phyloP scores from a whole-genome alignment of 2,888 invertebrate species.

The Clistopyga incitator region DNA sequence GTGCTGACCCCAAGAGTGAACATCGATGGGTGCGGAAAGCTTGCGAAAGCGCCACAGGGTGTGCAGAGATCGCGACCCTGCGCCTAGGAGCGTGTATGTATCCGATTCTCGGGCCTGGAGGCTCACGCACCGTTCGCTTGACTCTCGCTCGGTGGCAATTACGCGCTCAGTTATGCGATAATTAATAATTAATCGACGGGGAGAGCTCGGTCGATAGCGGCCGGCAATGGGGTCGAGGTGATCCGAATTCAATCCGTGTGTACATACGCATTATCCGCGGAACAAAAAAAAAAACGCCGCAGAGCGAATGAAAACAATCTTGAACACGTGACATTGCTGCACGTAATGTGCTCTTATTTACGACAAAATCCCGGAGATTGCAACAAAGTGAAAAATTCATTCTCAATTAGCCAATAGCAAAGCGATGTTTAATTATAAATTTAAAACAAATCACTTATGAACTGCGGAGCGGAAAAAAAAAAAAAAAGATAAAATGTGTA shows the following conservation, averaged over 20 bases:
- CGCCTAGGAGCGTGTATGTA: slow-evolving; percentile 9
- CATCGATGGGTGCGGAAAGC: neutral
- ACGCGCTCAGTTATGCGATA: slow-evolving; percentile 57
- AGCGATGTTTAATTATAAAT: neutral
- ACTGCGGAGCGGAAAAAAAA: neutral
- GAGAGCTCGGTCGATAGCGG: slow-evolving; percentile 34
- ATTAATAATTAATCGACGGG: slow-evolving; percentile 56
- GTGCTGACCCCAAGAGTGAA: neutral
- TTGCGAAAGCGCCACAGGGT: slow-evolving; percentile 6
- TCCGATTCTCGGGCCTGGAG: slow-evolving; percentile 40
- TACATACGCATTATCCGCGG: slow-evolving; percentile 11
- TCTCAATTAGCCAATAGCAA: neutral
- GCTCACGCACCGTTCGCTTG: slow-evolving; percentile 27
- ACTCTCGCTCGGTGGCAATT: slow-evolving; percentile 43
- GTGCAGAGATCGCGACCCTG: slow-evolving; percentile 15
- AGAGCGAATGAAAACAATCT: slow-evolving; percentile 6
- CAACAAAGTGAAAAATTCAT: slow-evolving; percentile 11
- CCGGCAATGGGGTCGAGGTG: slow-evolving; percentile 56
- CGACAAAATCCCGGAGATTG: neutral
- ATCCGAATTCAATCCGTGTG: slow-evolving; percentile 47
- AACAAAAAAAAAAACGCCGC: slow-evolving; percentile 1
- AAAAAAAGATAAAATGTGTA: neutral
- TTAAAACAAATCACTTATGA: neutral
- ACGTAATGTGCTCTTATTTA: slow-evolving; percentile 9
- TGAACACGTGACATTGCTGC: neutral